Base-by-base conservation (phyloP, 2,888 invertebrate species). In the Synanthedon andrenaeformis region DNA sequence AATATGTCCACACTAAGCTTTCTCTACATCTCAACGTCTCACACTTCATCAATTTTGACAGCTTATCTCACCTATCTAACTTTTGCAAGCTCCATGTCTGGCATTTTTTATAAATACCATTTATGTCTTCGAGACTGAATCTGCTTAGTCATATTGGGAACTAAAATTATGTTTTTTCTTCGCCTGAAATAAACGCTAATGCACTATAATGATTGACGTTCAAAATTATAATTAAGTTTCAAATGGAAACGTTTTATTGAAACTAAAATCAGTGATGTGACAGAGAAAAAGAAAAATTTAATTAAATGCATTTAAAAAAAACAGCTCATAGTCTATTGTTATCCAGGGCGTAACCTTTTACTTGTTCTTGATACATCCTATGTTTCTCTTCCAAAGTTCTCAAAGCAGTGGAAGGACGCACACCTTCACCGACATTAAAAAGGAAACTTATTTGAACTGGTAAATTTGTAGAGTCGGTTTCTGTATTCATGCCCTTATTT, bases 321-420 rank as follows among this genome's bases (percentile, higher is more conserved):
- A 14, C 45, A 42, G 8, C 49, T 58, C 57, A 69, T 12, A 55
- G 55, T 49, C 65, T 60, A 55, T 65, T 66, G 28, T 69, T 68
- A 13, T 76, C 67, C 59, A 72, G 65, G 19, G 63, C 62, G 56
- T 77, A 81, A 0, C 66, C 63, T 61, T 79, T 86, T 0, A 87
- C 79, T 68, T 78, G 76, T 52, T 84, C 83, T 59, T 86, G 84
- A 57, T 80, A 87, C 69, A 80, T 75, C 19, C 73, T 67, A 59
- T 87, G 87, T 62, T 84, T 84, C 56, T 83, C 82, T 59, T 87
- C 87, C 17, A 87, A 63, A n/a, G 60, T 69, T 56, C 62, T 71
- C 13, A 87, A 59, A 13, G 81, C 71, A 54, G 68, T 82, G 0
- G 84, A 79, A 1, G 80, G 79, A 14, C 77, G 67, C 1, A 72